These are phyloP conservation scores for Troides aeacus DNA, from an alignment of 2,888 invertebrate genomes.

Conservation along the genomic window DNA sequence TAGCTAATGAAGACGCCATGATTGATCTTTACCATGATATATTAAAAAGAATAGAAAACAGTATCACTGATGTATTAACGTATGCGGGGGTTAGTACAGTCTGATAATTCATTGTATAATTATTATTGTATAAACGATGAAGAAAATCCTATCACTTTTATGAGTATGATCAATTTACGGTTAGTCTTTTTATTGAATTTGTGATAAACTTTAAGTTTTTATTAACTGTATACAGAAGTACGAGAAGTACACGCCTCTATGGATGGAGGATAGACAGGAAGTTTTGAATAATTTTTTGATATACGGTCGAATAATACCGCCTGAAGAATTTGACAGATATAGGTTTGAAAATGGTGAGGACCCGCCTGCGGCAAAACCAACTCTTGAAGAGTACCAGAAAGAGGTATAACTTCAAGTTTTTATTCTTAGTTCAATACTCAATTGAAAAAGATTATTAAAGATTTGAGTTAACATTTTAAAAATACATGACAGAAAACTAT, in stretches of 20 bases:
- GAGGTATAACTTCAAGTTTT: conserved; percentile 69
- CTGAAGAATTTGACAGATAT: conserved; percentile 84
- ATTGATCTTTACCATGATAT: conserved; percentile 81
- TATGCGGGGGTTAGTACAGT: conserved; percentile 58
- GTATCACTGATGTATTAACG: conserved; percentile 60
- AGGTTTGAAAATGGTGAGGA: conserved; percentile 66
- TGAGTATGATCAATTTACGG: not conserved
- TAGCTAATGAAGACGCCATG: conserved; percentile 79
- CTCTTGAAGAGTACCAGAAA: conserved; percentile 86
- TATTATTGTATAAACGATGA: not conserved
- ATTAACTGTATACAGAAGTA: conserved; percentile 63
- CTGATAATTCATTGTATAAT: not conserved
- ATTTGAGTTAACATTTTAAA: too few relatives aligned
- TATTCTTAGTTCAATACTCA: too few relatives aligned
- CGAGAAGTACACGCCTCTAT: conserved; percentile 87
- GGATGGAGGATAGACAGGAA: conserved; percentile 89
- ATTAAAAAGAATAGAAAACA: conserved; percentile 68
- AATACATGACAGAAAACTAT: too few relatives aligned
- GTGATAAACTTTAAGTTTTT: conserved; percentile 1
- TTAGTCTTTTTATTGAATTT: not conserved
- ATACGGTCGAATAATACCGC: conserved; percentile 86
- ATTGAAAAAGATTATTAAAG: too few relatives aligned
- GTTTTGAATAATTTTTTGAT: conserved; percentile 87
- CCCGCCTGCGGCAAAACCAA: conserved; percentile 81
- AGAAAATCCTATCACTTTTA: too few relatives aligned